Percentiles rank a stretch among this genome's conserved stretches.
Evolutionary conservation across 64 coral and sea anemone species (phyloP).

Genomic region (Pocillopora verrucosa): DNA sequence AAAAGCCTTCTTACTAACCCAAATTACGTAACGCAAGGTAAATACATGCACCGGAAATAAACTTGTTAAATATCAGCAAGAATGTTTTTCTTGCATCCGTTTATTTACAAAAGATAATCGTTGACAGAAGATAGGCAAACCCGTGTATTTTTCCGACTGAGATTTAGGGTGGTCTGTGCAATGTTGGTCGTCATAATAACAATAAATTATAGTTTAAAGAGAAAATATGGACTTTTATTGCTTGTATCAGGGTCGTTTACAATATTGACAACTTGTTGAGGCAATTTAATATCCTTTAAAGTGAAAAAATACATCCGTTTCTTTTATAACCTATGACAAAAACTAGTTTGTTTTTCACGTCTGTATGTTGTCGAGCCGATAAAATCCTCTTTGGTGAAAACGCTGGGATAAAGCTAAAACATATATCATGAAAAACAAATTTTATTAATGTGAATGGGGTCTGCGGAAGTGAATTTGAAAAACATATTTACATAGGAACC

Average conservation of each 20-base stretch:
- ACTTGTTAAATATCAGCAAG: neutral
- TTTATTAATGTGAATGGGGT: slow-evolving; percentile 2
- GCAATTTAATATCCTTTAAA: neutral
- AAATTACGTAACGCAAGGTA: neutral
- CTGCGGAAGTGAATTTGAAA: neutral
- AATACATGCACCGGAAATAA: slow-evolving; percentile 6
- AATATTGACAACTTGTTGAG: slow-evolving; percentile 40
- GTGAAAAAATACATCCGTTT: neutral
- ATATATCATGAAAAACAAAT: neutral
- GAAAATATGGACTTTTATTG: slow-evolving; percentile 35
- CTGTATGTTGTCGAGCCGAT: neutral
- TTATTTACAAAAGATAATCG: neutral
- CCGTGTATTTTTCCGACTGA: neutral
- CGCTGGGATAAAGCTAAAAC: neutral
- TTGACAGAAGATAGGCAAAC: slow-evolving; percentile 5
- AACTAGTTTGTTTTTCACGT: no score
- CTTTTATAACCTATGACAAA: neutral
- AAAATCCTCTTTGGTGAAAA: neutral
- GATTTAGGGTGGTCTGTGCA: slow-evolving; percentile 2
- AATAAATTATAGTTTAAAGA: slow-evolving; percentile 3
- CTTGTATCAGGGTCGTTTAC: neutral
- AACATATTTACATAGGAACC: slow-evolving; percentile 29
- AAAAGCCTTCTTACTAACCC: no score
- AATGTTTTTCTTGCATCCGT: neutral
- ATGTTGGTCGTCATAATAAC: slow-evolving; percentile 28